phyloP scores from a whole-genome alignment of 2,113 vertebrate genomes.

The Harpagus bidentatus region DNA sequence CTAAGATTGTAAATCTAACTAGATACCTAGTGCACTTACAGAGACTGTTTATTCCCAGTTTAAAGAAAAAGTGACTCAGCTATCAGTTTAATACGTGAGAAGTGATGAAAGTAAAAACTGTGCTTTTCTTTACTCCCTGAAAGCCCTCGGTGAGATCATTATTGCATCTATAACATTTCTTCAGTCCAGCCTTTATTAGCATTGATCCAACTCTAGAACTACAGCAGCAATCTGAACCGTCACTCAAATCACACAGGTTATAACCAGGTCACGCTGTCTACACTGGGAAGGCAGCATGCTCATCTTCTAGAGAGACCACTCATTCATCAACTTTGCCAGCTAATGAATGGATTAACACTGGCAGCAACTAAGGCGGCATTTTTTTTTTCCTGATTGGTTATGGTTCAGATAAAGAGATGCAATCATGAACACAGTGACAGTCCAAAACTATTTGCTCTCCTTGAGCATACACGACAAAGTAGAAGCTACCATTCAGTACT shows the following conservation, averaged over 20 bases:
- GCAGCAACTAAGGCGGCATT: not conserved
- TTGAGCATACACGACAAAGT: not conserved
- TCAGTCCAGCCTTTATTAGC: not conserved
- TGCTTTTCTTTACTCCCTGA: not conserved
- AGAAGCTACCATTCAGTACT: not conserved
- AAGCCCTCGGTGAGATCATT: not conserved
- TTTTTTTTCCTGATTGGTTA: not conserved
- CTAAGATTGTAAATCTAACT: not conserved
- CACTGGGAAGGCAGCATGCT: not conserved
- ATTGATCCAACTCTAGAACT: not conserved
- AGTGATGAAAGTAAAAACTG: not conserved
- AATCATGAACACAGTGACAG: not conserved
- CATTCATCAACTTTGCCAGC: not conserved
- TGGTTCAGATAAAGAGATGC: not conserved
- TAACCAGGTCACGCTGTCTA: not conserved
- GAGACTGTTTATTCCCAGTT: not conserved
- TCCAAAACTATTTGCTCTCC: not conserved
- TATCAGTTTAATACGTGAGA: not conserved
- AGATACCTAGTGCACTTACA: not conserved
- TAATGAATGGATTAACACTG: not conserved
- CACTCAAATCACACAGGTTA: constrained; percentile 19
- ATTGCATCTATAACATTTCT: not conserved
- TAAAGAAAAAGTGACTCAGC: not conserved
- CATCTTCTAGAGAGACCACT: not conserved
- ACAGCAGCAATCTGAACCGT: not conserved